Percentiles rank a stretch among this genome's conserved stretches.
phyloP scores from a whole-genome alignment of 2,888 invertebrate genomes.

The Nebria salina region DNA sequence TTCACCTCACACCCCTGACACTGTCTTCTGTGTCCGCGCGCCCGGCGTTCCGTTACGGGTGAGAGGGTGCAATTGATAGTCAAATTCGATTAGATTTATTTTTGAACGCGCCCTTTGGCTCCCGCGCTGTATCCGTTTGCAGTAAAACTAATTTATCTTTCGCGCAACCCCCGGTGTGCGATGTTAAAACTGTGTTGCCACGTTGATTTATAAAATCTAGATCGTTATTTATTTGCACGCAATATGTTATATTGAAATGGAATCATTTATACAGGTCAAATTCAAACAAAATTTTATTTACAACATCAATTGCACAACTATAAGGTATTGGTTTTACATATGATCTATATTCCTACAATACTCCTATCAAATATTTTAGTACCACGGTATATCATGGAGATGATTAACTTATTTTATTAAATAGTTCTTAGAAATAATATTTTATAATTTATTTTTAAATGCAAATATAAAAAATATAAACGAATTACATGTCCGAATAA shows the following conservation, averaged over 20 bases:
- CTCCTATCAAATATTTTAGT: too few relatives aligned
- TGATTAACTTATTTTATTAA: too few relatives aligned
- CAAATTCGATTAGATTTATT: slow-evolving; percentile 47
- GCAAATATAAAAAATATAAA: too few relatives aligned
- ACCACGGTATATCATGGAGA: too few relatives aligned
- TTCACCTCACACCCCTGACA: neutral
- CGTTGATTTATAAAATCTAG: slow-evolving; percentile 25
- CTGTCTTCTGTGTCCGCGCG: neutral
- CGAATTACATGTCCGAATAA: too few relatives aligned
- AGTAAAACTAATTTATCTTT: slow-evolving; percentile 25
- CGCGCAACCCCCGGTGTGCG: neutral
- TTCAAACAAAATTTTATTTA: neutral
- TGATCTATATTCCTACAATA: too few relatives aligned
- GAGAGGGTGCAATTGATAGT: slow-evolving; percentile 36
- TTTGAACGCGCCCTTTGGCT: slow-evolving; percentile 17
- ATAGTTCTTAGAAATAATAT: too few relatives aligned
- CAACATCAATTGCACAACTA: neutral
- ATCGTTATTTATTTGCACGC: slow-evolving; percentile 1
- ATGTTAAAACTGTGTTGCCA: slow-evolving; percentile 9
- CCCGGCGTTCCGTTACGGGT: neutral
- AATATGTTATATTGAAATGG: neutral
- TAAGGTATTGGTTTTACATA: neutral
- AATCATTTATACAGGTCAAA: neutral
- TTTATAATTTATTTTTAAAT: too few relatives aligned
- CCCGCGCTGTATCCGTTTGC: neutral